Conservation (phyloP, 2,113 vertebrate genomes). For the Vulpes vulpes region DNA sequence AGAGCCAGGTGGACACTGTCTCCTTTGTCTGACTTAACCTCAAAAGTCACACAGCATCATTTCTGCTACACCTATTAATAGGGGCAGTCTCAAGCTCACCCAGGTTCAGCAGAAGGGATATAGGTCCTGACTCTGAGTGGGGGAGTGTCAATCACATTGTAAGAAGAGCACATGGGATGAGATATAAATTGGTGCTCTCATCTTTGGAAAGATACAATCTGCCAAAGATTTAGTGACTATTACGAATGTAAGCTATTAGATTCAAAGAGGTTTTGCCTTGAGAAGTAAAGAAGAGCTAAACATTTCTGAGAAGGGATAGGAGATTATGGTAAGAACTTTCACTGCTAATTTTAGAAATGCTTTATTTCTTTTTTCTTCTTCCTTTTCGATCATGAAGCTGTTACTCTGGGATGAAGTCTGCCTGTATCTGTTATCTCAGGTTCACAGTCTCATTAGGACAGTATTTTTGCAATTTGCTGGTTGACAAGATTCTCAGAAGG, state of each 20-base stretch:
- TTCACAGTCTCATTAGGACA: constrained; percentile 24
- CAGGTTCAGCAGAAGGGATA: neutral
- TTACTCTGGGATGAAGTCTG: neutral
- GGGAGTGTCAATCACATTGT: neutral
- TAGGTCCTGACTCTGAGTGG: neutral
- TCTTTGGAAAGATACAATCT: neutral
- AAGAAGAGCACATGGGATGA: neutral
- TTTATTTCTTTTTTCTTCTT: neutral
- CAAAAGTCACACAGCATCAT: neutral
- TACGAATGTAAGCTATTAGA: neutral
- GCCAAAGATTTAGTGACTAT: neutral
- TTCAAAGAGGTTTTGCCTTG: neutral
- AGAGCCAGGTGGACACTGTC: neutral
- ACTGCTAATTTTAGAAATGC: constrained; percentile 23
- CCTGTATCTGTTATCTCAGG: neutral
- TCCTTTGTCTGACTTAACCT: neutral
- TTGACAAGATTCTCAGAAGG: constrained; percentile 14
- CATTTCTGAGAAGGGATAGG: neutral
- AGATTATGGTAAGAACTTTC: neutral
- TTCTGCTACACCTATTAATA: neutral
- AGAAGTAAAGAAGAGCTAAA: neutral
- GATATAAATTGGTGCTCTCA: neutral
- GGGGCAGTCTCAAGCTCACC: neutral
- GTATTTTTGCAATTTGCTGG: neutral
- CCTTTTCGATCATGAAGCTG: neutral